Evolutionary conservation across 2,113 vertebrate genomes (phyloP).

Genomic region (Antigone vipio): DNA sequence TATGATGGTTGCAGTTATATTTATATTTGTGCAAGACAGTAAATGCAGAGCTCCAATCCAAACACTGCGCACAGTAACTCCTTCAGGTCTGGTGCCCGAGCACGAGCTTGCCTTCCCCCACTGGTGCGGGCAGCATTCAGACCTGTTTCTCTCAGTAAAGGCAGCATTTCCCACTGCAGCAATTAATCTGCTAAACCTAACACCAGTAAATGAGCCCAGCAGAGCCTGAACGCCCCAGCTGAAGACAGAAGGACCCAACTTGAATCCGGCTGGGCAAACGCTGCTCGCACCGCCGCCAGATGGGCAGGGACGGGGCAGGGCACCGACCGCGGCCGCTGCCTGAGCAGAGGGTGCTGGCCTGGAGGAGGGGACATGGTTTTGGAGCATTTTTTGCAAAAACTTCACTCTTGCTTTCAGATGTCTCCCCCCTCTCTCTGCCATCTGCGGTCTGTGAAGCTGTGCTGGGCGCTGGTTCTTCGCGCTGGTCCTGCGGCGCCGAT

Average conservation of each 20-base stretch:
- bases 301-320: neutral
- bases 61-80: rapidly evolving
- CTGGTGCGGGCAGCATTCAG: rapidly evolving
- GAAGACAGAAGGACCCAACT: neutral
- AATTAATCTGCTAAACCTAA: neutral
- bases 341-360: rapidly evolving
- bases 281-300: too few species aligned
- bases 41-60: neutral
- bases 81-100: neutral
- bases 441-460: rapidly evolving
- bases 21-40: neutral
- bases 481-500: rapidly evolving
- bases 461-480: neutral
- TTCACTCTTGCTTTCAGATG: neutral
- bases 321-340: rapidly evolving
- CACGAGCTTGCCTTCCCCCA: neutral
- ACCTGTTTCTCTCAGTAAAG: neutral
- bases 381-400: neutral
- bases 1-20: neutral
- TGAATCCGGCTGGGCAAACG: neutral
- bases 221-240: neutral
- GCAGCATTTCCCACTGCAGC: neutral
- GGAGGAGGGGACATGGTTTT: neutral
- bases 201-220: rapidly evolving
- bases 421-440: neutral